phyloP scores from a whole-genome alignment of 2,888 invertebrate species.

The Penaeus monodon region DNA sequence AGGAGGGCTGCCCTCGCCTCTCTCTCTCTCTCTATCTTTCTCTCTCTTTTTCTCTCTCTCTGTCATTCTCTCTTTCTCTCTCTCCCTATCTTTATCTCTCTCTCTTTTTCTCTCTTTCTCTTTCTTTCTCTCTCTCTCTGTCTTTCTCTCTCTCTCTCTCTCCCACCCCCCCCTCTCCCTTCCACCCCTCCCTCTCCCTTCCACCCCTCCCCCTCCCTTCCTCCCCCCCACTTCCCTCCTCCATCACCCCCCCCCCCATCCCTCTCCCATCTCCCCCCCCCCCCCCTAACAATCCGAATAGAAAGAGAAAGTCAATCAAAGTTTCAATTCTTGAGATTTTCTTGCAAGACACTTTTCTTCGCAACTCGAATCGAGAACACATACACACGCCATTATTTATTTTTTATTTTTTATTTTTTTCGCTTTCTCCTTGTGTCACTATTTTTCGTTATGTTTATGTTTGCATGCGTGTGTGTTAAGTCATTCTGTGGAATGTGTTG shows the following conservation, averaged over 20 bases:
- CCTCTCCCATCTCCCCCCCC: neutral
- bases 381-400: no score
- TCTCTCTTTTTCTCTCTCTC: neutral
- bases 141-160: neutral
- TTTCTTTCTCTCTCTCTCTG: no score
- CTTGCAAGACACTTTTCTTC: no score
- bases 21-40: neutral
- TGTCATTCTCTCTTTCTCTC: neutral
- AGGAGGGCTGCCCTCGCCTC: neutral
- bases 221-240: no score
- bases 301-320: no score
- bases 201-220: neutral
- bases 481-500: no score
- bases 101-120: neutral
- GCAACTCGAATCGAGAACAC: no score
- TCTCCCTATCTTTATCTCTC: neutral
- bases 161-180: neutral
- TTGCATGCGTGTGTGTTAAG: no score
- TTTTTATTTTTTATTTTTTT: no score
- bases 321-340: no score
- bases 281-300: no score
- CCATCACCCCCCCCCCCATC: neutral
- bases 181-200: neutral
- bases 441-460: no score
- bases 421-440: accelerated